Percentiles rank a stretch among this genome's conserved stretches.
Evolutionary conservation across 2,888 invertebrate genomes (phyloP).

Genomic region (Mythimna vitellina): DNA sequence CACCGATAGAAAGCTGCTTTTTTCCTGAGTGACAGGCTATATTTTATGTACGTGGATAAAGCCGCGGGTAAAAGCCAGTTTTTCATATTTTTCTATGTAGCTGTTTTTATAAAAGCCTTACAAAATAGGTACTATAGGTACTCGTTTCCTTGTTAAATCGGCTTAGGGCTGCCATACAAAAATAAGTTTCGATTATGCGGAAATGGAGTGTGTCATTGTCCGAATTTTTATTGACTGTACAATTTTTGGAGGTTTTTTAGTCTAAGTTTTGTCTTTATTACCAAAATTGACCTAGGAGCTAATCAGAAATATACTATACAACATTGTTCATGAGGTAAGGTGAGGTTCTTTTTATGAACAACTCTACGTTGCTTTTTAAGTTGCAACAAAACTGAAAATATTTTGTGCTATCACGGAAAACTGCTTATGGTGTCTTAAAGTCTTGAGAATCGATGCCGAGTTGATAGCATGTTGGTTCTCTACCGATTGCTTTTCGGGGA

Average conservation of each 20-base stretch:
- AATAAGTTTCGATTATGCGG: slow-evolving; percentile 23
- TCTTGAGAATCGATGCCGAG: no score
- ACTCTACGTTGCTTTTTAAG: neutral
- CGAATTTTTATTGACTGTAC: slow-evolving; percentile 26
- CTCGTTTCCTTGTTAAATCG: slow-evolving; percentile 23
- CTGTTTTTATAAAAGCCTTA: neutral
- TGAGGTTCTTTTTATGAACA: no score
- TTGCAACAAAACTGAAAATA: neutral
- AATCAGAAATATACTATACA: neutral
- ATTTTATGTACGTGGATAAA: no score
- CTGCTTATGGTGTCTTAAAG: neutral
- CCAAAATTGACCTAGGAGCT: neutral
- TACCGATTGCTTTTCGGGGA: no score
- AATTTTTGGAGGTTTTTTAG: neutral
- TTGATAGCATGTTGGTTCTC: no score
- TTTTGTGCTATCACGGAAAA: neutral
- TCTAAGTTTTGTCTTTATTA: neutral
- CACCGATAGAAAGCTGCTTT: no score
- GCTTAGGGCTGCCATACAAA: slow-evolving; percentile 19
- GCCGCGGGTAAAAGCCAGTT: neutral
- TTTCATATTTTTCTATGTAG: neutral
- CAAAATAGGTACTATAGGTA: slow-evolving; percentile 4
- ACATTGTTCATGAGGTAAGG: neutral
- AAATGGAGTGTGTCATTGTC: slow-evolving; percentile 15
- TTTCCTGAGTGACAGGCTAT: no score